phyloP scores from a whole-genome alignment of 2,888 invertebrate genomes.

The Rhagonycha fulva region DNA sequence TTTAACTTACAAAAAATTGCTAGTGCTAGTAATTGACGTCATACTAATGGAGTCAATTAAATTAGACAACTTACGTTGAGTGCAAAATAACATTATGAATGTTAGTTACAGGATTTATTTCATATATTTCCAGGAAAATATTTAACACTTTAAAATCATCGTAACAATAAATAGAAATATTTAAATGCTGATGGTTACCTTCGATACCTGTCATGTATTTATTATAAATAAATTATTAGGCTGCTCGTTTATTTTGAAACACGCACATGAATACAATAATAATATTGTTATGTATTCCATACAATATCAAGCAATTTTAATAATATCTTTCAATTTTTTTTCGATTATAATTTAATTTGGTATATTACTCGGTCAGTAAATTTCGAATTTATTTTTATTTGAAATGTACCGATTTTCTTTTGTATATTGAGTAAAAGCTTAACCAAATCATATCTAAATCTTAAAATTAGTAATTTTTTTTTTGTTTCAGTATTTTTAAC shows the following conservation, averaged over 20 bases:
- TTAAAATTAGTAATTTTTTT: background rate
- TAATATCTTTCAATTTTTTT: background rate
- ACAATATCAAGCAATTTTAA: background rate
- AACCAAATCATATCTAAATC: no score
- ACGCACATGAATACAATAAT: background rate
- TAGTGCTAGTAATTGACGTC: no score
- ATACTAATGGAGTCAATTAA: no score
- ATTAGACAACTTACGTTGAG: no score
- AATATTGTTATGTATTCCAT: background rate
- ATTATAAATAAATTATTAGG: background rate
- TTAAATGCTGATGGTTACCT: background rate
- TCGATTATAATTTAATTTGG: background rate
- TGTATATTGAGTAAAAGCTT: background rate
- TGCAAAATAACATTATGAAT: no score
- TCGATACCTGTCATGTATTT: background rate
- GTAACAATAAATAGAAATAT: background rate
- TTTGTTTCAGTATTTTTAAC: conserved; percentile 60
- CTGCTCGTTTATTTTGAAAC: background rate
- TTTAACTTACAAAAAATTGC: no score
- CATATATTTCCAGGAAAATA: no score
- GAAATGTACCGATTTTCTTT: background rate
- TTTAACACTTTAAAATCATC: background rate
- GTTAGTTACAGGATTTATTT: no score
- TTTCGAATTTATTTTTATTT: background rate
- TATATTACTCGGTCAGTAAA: background rate